Conservation (phyloP, 1,140 invertebrate species). For the Lordiphosa mommai region DNA sequence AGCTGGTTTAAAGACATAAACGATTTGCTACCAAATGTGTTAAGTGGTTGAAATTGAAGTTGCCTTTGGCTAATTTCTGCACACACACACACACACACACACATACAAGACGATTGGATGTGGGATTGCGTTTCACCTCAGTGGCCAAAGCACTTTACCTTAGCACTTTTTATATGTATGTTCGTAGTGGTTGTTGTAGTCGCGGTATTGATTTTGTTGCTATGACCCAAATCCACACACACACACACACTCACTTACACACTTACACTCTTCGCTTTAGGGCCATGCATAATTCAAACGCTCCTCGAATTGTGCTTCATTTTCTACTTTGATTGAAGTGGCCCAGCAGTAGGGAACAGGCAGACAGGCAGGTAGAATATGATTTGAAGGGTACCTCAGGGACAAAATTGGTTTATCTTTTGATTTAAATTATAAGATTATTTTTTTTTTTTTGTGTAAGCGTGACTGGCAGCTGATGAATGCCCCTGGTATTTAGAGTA, state of each 20-base stretch:
- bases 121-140: background rate
- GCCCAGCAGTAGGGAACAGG: background rate
- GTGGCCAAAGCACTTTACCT: slow-evolving; percentile 18
- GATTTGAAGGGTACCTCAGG: background rate
- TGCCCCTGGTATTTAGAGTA: background rate
- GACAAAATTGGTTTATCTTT: slow-evolving; percentile 36
- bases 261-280: background rate
- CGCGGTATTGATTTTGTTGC: slow-evolving; percentile 59
- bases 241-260: background rate
- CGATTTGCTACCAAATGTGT: background rate
- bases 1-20: too few relatives aligned
- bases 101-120: background rate
- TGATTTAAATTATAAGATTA: slow-evolving; percentile 31
- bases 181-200: slow-evolving; percentile 6
- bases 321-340: slow-evolving; percentile 26
- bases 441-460: slow-evolving; percentile 16
- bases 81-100: background rate
- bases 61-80: background rate
- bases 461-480: slow-evolving; percentile 5
- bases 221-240: slow-evolving; percentile 53
- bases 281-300: slow-evolving; percentile 60
- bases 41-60: background rate
- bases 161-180: background rate
- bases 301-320: slow-evolving; percentile 38
- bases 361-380: background rate